phyloP scores from a whole-genome alignment of 1,140 invertebrate species.

The Pseudomyrmex cubaensis region DNA sequence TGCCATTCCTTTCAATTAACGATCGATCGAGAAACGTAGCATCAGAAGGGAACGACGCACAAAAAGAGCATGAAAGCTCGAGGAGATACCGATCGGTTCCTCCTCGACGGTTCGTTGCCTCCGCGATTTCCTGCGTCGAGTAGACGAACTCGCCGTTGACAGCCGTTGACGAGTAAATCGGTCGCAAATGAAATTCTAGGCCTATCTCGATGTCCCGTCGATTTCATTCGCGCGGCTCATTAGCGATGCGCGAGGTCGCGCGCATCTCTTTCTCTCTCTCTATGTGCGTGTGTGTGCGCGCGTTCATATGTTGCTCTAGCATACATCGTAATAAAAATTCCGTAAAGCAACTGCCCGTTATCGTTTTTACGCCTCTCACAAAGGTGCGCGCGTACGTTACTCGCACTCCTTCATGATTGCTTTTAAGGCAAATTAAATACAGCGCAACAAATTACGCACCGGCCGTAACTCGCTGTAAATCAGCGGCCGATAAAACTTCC shows the following conservation, averaged over 20 bases:
- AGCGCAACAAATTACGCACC: slow-evolving; percentile 76
- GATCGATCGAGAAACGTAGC: slow-evolving; percentile 34
- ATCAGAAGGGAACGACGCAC: slow-evolving; percentile 1
- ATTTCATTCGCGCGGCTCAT: slow-evolving; percentile 49
- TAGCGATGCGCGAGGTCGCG: background rate
- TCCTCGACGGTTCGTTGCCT: slow-evolving; percentile 34
- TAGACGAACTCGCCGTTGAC: slow-evolving; percentile 21
- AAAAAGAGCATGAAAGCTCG: background rate
- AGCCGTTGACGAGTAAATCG: slow-evolving; percentile 38
- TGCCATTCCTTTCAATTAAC: slow-evolving; percentile 49
- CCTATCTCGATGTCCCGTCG: slow-evolving; percentile 3
- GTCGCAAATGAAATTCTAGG: slow-evolving; percentile 38
- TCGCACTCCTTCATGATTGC: slow-evolving; percentile 33
- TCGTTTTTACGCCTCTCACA: slow-evolving; percentile 72
- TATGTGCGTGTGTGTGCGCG: background rate
- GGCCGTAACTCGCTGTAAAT: slow-evolving; percentile 71
- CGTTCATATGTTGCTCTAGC: slow-evolving; percentile 17
- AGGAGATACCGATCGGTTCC: slow-evolving; percentile 34
- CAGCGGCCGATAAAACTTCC: slow-evolving; percentile 74
- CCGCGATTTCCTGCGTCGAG: slow-evolving; percentile 26
- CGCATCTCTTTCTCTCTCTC: too few relatives aligned
- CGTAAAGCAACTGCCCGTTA: slow-evolving; percentile 64
- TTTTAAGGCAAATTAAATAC: slow-evolving; percentile 76
- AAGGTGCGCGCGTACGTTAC: slow-evolving; percentile 15
- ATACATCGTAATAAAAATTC: slow-evolving; percentile 78